A percentile compares a stretch with the other conserved stretches of the same genome.
These are phyloP conservation scores for Sebastes itinus DNA, from an alignment of 2,797 vertebrate species.

Conservation along the genomic window DNA sequence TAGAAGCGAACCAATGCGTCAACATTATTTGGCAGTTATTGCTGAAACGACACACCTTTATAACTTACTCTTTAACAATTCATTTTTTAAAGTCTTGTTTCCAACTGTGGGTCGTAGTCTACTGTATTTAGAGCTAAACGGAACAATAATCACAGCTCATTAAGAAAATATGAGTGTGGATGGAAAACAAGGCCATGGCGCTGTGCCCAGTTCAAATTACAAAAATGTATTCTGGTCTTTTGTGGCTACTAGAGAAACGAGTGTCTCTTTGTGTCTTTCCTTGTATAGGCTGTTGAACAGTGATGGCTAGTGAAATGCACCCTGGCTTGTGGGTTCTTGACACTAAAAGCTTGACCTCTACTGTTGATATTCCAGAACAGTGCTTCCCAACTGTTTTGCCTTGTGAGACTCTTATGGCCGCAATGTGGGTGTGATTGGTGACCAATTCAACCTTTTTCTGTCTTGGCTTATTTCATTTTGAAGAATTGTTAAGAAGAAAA, in stretches of 20 bases:
- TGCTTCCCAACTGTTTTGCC: neutral
- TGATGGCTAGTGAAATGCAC: neutral
- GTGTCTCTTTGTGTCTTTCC: neutral
- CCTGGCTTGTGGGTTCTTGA: neutral
- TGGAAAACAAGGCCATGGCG: conserved; percentile 3
- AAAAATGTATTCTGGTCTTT: conserved; percentile 9
- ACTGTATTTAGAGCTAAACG: neutral
- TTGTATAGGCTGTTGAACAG: conserved; percentile 1
- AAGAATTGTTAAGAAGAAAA: neutral
- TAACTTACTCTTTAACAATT: neutral
- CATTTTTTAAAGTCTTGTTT: neutral
- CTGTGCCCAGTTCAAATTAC: conserved; percentile 8
- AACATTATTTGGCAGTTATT: neutral
- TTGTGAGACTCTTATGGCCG: neutral
- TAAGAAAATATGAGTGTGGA: conserved; percentile 30
- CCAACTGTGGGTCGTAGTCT: neutral
- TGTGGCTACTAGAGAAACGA: neutral
- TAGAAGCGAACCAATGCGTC: neutral
- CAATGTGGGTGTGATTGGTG: neutral
- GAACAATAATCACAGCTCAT: conserved; percentile 30
- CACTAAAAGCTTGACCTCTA: neutral
- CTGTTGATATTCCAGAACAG: neutral
- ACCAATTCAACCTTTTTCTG: neutral
- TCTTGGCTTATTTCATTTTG: neutral
- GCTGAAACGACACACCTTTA: neutral